Conservation (phyloP, 2,888 invertebrate genomes). For the Hypomecis punctinalis region DNA sequence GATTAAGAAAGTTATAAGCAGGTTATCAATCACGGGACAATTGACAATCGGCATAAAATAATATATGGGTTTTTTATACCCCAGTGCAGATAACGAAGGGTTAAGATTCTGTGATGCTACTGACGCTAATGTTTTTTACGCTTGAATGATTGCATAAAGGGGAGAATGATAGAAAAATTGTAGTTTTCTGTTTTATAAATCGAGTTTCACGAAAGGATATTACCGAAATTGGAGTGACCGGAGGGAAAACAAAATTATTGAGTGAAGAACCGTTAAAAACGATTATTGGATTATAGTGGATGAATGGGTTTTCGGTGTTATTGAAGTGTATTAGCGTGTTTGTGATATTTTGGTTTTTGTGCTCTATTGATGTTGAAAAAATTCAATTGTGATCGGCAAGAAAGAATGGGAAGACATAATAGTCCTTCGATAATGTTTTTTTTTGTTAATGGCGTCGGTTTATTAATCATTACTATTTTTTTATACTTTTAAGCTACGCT, state of each 20-base stretch:
- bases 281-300: slow-evolving; percentile 70
- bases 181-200: slow-evolving; percentile 73
- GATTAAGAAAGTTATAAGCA: slow-evolving; percentile 59
- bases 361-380: slow-evolving; percentile 6
- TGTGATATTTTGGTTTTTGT: slow-evolving; percentile 37
- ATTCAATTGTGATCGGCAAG: too few species aligned
- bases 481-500: too few species aligned
- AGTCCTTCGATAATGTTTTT: too few species aligned
- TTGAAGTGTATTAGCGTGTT: slow-evolving; percentile 52
- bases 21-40: slow-evolving; percentile 67
- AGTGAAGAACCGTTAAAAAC: slow-evolving; percentile 67
- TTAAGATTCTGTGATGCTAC: slow-evolving; percentile 26
- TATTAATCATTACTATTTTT: too few species aligned
- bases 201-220: slow-evolving; percentile 74
- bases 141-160: slow-evolving; percentile 62
- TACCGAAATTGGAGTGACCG: slow-evolving; percentile 77
- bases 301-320: slow-evolving; percentile 58
- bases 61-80: slow-evolving; percentile 46
- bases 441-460: too few species aligned
- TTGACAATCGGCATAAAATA: slow-evolving; percentile 56
- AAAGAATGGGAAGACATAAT: too few species aligned
- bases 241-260: slow-evolving; percentile 74
- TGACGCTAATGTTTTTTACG: slow-evolving; percentile 55
- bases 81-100: slow-evolving; percentile 23
- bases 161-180: slow-evolving; percentile 50